A percentile compares a stretch with the other conserved stretches of the same genome.
Conservation (phyloP, 2,797 vertebrate species). For the Acanthurus lineatus region DNA sequence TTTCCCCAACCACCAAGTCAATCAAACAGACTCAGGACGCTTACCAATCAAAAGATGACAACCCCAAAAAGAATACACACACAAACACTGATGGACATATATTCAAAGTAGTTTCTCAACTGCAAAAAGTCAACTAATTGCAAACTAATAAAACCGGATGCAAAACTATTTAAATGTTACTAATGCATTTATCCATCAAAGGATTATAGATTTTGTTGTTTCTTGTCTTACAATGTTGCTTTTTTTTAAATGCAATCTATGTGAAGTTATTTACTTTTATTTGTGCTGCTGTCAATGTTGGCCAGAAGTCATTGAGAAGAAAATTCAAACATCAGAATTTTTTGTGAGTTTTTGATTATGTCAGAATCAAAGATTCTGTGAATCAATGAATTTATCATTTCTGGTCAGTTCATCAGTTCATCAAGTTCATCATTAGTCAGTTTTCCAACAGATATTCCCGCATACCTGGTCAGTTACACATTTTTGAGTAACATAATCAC, state of each 20-base stretch:
- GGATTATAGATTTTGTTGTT: too few species aligned
- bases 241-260: background rate
- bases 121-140: background rate
- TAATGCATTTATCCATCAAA: background rate
- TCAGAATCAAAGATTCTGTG: too few species aligned
- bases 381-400: too few species aligned
- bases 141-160: background rate
- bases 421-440: too few species aligned
- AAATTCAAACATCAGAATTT: too few species aligned
- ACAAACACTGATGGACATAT: background rate
- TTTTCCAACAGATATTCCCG: too few species aligned
- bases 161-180: background rate
- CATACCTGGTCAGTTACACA: too few species aligned
- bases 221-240: background rate
- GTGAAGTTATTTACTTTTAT: background rate
- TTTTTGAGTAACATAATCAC: too few species aligned
- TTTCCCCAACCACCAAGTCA: constrained; percentile 5
- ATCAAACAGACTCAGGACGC: constrained; percentile 15
- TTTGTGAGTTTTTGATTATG: too few species aligned
- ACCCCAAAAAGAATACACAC: background rate
- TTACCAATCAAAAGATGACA: background rate
- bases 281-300: background rate
- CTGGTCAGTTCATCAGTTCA: too few species aligned
- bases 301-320: too few species aligned
- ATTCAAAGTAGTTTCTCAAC: background rate